These are phyloP conservation scores for Albula goreensis DNA, from an alignment of 2,113 vertebrate genomes.

Conservation along the genomic window DNA sequence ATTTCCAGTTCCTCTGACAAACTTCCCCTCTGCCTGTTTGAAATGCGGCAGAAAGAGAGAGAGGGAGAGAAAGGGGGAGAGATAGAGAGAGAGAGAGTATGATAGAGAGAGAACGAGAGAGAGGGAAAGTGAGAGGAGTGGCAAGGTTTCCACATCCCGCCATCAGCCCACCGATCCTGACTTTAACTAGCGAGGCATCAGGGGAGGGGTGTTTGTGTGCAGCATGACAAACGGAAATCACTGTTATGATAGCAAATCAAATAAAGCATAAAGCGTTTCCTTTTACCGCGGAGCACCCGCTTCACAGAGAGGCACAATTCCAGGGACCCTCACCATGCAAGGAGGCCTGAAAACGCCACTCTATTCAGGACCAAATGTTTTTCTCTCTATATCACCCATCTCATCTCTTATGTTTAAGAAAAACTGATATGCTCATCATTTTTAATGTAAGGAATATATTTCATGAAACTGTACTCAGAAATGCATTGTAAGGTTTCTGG, in stretches of 20 bases:
- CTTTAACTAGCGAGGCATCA: slow-evolving; percentile 47
- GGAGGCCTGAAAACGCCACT: background rate
- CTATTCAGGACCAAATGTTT: too few relatives aligned
- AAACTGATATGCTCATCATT: too few relatives aligned
- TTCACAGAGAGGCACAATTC: slow-evolving; percentile 33
- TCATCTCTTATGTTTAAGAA: too few relatives aligned
- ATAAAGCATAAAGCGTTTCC: slow-evolving; percentile 41
- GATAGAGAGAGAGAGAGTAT: background rate
- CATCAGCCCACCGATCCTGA: slow-evolving; percentile 41
- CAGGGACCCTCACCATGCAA: background rate
- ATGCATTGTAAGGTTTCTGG: background rate
- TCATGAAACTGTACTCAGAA: background rate
- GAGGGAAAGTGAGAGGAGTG: slow-evolving; percentile 40
- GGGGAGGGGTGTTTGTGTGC: slow-evolving; percentile 42
- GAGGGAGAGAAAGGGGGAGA: slow-evolving; percentile 51
- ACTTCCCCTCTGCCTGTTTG: slow-evolving; percentile 70
- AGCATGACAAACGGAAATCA: slow-evolving; percentile 57
- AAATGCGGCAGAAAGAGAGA: background rate
- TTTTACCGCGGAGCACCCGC: slow-evolving; percentile 34
- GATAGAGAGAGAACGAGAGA: slow-evolving; percentile 1
- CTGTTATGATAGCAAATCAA: slow-evolving; percentile 62
- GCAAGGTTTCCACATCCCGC: slow-evolving; percentile 49
- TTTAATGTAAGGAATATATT: too few relatives aligned
- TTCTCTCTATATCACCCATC: too few relatives aligned
- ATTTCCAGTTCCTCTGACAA: slow-evolving; percentile 73